A percentile compares a stretch with the other conserved stretches of the same genome.
These are phyloP conservation scores for Ciconia maguari DNA, from an alignment of 2,113 vertebrate species.

Conservation along the genomic window DNA sequence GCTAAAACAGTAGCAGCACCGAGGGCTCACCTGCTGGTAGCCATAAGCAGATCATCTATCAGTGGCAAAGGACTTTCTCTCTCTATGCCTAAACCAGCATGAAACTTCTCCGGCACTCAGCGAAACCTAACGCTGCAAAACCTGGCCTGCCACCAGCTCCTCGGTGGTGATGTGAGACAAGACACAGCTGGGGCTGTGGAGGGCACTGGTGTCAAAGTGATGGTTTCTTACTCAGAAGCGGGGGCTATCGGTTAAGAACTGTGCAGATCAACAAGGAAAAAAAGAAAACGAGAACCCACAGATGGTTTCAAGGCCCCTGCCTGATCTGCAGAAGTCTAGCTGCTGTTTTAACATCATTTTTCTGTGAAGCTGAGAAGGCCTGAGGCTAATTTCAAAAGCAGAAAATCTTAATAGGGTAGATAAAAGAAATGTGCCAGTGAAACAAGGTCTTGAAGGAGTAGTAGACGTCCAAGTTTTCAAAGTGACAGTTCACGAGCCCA, in stretches of 20 bases:
- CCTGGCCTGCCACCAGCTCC: neutral
- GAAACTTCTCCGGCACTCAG: neutral
- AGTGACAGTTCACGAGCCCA: neutral
- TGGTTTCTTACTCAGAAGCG: neutral
- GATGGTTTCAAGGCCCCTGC: neutral
- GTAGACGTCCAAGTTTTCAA: neutral
- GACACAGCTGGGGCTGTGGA: neutral
- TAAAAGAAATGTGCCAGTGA: neutral
- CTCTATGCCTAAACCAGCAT: neutral
- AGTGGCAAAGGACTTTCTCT: neutral
- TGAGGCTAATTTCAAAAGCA: neutral
- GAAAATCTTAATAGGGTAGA: neutral
- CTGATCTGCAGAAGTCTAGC: neutral
- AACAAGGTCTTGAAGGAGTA: neutral
- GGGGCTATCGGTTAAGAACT: neutral
- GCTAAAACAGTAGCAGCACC: neutral
- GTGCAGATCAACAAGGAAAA: neutral
- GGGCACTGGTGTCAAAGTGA: neutral
- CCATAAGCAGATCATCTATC: neutral
- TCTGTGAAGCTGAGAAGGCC: neutral
- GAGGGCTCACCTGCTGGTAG: neutral
- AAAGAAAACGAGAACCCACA: neutral
- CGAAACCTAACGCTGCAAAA: neutral
- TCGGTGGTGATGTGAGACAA: fast-evolving
- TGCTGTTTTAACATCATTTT: neutral